A percentile compares a stretch with the other conserved stretches of the same genome.
Conservation (phyloP, 2,888 invertebrate genomes). For the Leptinotarsa peninsularis region DNA sequence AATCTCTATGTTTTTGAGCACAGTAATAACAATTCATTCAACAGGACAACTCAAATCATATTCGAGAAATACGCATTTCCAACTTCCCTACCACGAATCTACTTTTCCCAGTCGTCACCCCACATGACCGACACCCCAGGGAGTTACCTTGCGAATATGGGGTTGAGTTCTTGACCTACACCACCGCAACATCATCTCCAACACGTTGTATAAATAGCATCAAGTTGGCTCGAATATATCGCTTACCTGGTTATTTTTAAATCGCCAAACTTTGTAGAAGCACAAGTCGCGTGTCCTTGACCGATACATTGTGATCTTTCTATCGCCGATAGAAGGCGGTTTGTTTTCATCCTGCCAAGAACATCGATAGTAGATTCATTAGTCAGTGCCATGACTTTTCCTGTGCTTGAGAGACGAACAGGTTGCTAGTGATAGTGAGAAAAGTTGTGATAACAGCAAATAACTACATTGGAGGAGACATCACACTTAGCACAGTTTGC, state of each 20-base stretch:
- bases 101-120: not conserved
- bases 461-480: too few relatives aligned
- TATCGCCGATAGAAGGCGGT: slow-evolving; percentile 18
- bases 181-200: not conserved
- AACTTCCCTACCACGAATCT: too few relatives aligned
- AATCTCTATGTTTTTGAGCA: too few relatives aligned
- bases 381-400: not conserved
- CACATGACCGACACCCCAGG: not conserved
- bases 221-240: slow-evolving; percentile 45
- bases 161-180: slow-evolving; percentile 14
- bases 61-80: too few relatives aligned
- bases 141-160: not conserved
- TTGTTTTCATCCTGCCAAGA: slow-evolving; percentile 18
- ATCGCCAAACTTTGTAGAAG: slow-evolving; percentile 40
- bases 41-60: too few relatives aligned
- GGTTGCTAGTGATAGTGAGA: too few relatives aligned
- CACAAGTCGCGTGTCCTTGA: slow-evolving; percentile 23
- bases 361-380: not conserved
- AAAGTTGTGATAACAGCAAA: too few relatives aligned
- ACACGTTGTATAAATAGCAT: slow-evolving; percentile 39
- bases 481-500: too few relatives aligned
- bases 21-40: too few relatives aligned
- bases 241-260: slow-evolving; percentile 48
- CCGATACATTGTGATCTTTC: slow-evolving; percentile 19
- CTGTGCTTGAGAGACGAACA: too few relatives aligned